A percentile compares a stretch with the other conserved stretches of the same genome.
Conservation (phyloP, 2,797 vertebrate genomes). For the Coluber constrictor region DNA sequence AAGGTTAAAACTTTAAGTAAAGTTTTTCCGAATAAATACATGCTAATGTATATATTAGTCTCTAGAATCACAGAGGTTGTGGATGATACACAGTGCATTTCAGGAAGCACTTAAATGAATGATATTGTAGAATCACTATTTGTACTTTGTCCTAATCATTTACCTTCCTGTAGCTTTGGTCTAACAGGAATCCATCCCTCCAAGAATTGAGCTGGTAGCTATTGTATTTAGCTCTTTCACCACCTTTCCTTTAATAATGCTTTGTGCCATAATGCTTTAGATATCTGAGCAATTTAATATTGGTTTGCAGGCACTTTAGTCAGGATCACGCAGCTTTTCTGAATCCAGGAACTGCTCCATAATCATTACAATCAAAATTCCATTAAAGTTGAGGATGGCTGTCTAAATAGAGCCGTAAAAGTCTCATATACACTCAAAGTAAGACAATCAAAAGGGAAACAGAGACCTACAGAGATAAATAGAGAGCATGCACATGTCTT, state of each 20-base stretch:
- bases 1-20: not conserved
- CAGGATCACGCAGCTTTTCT: conserved; percentile 43
- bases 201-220: conserved; percentile 12
- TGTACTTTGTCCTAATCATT: not conserved
- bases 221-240: conserved; percentile 18
- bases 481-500: conserved; percentile 18
- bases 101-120: not conserved
- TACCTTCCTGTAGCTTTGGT: not conserved
- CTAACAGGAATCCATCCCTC: conserved; percentile 5
- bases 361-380: conserved; percentile 32
- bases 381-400: conserved; percentile 55
- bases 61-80: not conserved
- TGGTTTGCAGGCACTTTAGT: conserved; percentile 26
- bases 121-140: not conserved
- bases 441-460: conserved; percentile 22
- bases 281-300: conserved; percentile 37
- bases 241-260: conserved; percentile 29
- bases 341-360: conserved; percentile 44
- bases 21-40: not conserved
- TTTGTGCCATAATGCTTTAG: conserved; percentile 4
- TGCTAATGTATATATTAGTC: not conserved
- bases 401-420: conserved; percentile 46
- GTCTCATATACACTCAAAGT: conserved; percentile 25
- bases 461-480: conserved; percentile 17
- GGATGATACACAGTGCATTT: not conserved